These are phyloP conservation scores for Microctonus hyperodae DNA, from an alignment of 2,888 invertebrate genomes.

Conservation along the genomic window DNA sequence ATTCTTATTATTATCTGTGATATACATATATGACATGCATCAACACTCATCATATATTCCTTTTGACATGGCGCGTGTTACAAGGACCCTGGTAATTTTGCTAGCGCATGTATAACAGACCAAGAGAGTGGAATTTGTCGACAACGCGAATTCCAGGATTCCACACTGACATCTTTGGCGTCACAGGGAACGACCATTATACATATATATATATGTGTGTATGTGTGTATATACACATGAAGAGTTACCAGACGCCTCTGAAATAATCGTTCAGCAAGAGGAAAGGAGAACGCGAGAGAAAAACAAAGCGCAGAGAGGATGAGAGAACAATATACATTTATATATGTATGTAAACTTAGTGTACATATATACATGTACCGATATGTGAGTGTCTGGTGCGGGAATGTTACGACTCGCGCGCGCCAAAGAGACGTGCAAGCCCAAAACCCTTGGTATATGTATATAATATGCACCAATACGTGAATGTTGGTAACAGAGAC, in stretches of 20 bases:
- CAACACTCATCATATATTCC: neutral
- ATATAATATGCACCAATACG: no score
- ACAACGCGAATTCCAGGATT: constrained; percentile 50
- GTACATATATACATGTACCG: constrained; percentile 5
- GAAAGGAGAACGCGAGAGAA: constrained; percentile 10
- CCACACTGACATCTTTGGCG: constrained; percentile 46
- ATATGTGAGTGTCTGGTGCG: constrained; percentile 1
- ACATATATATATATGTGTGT: no score
- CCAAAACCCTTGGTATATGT: no score
- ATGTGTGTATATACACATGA: constrained; percentile 30
- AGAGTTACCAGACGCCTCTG: constrained; percentile 31
- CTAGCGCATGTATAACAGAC: no score
- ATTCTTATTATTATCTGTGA: neutral
- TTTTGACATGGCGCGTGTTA: neutral
- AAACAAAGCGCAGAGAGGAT: neutral
- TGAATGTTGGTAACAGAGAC: no score
- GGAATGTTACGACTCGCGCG: constrained; percentile 43
- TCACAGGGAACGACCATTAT: constrained; percentile 21
- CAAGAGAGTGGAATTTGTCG: constrained; percentile 28
- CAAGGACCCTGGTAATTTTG: neutral
- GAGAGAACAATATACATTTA: neutral
- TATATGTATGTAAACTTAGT: neutral
- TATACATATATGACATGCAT: neutral
- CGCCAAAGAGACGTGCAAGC: constrained; percentile 50
- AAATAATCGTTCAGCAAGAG: constrained; percentile 35